phyloP scores from a whole-genome alignment of 2,797 vertebrate species.

The Malurus splendens region DNA sequence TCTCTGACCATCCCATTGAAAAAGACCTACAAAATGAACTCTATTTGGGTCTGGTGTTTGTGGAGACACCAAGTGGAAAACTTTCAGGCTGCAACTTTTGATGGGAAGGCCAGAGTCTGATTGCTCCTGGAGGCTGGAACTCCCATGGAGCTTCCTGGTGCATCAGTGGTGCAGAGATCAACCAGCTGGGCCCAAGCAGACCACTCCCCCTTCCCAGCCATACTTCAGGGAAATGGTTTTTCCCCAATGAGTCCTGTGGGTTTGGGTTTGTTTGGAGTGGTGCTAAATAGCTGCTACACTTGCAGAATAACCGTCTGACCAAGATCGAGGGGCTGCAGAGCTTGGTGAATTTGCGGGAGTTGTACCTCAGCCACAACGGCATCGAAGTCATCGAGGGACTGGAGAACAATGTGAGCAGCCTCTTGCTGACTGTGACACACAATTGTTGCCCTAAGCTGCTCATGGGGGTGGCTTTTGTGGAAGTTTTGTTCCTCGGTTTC shows the following conservation, averaged over 20 bases:
- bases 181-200: background rate
- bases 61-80: background rate
- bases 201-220: background rate
- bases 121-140: background rate
- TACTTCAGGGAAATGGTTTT: background rate
- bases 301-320: slow-evolving; percentile 94
- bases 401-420: slow-evolving; percentile 90
- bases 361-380: slow-evolving; percentile 97
- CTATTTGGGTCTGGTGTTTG: background rate
- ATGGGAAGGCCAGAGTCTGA: background rate
- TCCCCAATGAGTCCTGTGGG: fast-evolving
- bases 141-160: fast-evolving
- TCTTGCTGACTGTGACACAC: background rate
- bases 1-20: background rate
- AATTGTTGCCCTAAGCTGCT: background rate
- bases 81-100: background rate
- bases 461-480: background rate
- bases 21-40: background rate
- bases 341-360: slow-evolving; percentile 86
- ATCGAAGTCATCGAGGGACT: slow-evolving; percentile 96
- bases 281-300: background rate
- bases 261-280: background rate
- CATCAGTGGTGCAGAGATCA: background rate
- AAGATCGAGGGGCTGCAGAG: slow-evolving; percentile 95
- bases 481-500: background rate